These are phyloP conservation scores for Zingel zingel DNA, from an alignment of 2,113 vertebrate genomes.

Conservation along the genomic window DNA sequence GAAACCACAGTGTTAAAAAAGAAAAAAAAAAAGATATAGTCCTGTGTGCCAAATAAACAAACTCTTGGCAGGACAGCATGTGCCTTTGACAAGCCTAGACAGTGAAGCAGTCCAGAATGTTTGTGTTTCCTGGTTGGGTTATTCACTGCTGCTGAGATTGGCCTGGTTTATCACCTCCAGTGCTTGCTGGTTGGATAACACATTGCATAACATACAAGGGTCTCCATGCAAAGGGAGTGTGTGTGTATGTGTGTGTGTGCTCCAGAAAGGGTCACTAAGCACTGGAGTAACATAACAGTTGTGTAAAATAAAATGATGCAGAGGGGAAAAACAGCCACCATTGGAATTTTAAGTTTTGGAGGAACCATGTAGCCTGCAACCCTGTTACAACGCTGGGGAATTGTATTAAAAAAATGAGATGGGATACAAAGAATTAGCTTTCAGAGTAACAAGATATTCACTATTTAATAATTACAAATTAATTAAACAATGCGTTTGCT, in stretches of 20 bases:
- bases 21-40: background rate
- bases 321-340: background rate
- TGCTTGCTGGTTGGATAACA: constrained; percentile 69
- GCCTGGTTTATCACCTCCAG: constrained; percentile 67
- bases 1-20: background rate
- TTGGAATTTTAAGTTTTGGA: background rate
- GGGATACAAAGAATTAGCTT: background rate
- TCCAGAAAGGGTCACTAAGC: constrained; percentile 64
- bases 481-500: no score
- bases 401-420: background rate
- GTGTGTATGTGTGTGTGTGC: background rate
- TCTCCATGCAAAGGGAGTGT: constrained; percentile 28
- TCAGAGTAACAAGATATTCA: no score
- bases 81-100: constrained; percentile 14
- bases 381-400: background rate
- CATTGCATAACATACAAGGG: constrained; percentile 69
- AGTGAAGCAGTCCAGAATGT: background rate
- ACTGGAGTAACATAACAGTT: constrained; percentile 42
- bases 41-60: constrained; percentile 5
- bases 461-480: no score
- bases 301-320: background rate
- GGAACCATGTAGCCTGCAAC: background rate
- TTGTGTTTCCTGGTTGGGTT: constrained; percentile 22
- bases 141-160: constrained; percentile 21
- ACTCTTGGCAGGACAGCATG: background rate